Evolutionary conservation across 2,113 vertebrate genomes (phyloP).

Genomic region (Phrynosoma blainvillii): DNA sequence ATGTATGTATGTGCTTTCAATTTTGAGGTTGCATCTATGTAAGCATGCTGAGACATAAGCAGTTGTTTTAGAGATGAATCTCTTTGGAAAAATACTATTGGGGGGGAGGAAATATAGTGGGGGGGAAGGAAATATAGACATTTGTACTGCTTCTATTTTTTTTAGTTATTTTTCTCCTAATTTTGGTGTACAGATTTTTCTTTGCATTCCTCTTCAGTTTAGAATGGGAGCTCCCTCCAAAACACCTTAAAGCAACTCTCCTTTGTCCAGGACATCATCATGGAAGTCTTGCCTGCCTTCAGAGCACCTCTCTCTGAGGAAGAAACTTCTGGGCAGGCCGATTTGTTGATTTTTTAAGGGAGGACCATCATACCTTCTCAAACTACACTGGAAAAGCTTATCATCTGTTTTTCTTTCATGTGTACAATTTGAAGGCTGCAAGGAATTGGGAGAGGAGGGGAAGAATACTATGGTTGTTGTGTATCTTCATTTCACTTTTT

Average conservation of each 20-base stretch:
- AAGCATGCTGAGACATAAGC: neutral
- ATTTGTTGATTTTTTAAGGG: too few relatives aligned
- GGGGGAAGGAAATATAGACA: neutral
- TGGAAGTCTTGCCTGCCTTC: too few relatives aligned
- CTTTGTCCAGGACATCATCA: too few relatives aligned
- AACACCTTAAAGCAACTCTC: neutral
- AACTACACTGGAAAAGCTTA: neutral
- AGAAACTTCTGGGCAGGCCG: too few relatives aligned
- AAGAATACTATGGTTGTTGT: too few relatives aligned
- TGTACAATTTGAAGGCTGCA: neutral
- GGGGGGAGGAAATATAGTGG: too few relatives aligned
- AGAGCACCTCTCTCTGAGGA: too few relatives aligned
- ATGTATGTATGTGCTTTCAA: conserved; percentile 61
- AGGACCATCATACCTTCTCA: too few relatives aligned
- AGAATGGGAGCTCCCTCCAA: neutral
- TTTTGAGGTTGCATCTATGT: neutral
- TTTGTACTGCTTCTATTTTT: neutral
- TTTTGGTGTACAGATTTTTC: neutral
- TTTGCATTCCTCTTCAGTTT: neutral
- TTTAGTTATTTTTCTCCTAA: neutral
- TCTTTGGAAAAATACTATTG: neutral
- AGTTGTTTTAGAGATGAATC: neutral
- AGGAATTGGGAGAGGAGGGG: neutral
- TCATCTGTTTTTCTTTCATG: neutral
- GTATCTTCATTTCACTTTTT: too few relatives aligned